Conservation (phyloP, 2,888 invertebrate species). For the Trichopria drosophilae region DNA sequence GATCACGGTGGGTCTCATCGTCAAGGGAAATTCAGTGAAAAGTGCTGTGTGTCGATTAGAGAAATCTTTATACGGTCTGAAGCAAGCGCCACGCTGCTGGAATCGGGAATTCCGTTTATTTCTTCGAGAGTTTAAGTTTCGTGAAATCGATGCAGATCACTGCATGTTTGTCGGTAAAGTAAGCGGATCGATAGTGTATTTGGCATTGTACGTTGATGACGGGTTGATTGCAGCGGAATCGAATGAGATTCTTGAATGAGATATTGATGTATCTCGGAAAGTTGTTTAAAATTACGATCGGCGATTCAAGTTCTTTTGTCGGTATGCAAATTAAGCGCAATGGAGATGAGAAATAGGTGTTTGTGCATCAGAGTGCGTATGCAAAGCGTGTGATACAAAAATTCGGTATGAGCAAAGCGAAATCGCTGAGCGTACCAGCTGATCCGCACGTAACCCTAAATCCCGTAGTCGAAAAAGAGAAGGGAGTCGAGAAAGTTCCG, state of each 20-base stretch:
- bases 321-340: conserved; percentile 8
- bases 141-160: too few species aligned
- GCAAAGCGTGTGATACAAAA: too few species aligned
- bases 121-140: conserved; percentile 2
- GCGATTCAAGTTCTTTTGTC: conserved; percentile 7
- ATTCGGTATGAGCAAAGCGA: too few species aligned
- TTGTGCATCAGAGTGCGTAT: conserved; percentile 11
- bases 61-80: too few species aligned
- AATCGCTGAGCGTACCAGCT: too few species aligned
- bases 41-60: too few species aligned
- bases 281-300: conserved; percentile 7
- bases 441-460: too few species aligned
- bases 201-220: conserved; percentile 23
- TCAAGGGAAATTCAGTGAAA: neutral
- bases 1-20: neutral
- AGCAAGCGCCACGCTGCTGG: too few species aligned
- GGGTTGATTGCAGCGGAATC: conserved; percentile 5
- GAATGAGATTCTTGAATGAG: neutral
- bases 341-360: neutral
- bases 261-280: neutral
- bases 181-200: conserved; percentile 2
- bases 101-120: too few species aligned
- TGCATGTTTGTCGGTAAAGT: too few species aligned
- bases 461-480: too few species aligned
- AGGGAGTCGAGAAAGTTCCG: too few species aligned